A percentile compares a stretch with the other conserved stretches of the same genome.
Evolutionary conservation across 2,888 invertebrate genomes (phyloP).

Genomic region (Melipona bicolor): DNA sequence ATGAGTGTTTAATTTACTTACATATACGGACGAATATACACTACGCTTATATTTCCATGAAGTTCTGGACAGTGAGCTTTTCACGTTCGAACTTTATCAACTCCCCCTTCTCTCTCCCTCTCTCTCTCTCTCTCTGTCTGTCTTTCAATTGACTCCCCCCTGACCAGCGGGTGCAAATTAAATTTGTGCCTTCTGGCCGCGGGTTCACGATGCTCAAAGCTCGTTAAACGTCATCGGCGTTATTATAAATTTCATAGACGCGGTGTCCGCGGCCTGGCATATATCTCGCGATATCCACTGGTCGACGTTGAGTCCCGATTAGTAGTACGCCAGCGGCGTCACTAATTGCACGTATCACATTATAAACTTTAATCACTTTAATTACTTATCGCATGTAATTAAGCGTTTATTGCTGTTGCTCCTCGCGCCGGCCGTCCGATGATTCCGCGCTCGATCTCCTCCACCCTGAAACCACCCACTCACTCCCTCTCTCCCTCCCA

Average conservation of each 20-base stretch:
- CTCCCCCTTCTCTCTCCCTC: too few relatives aligned
- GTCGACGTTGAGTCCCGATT: conserved; percentile 63
- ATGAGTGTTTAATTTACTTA: too few relatives aligned
- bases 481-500: background rate
- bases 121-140: too few relatives aligned
- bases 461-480: conserved; percentile 6
- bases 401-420: conserved; percentile 71
- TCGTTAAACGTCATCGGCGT: conserved; percentile 54
- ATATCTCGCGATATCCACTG: conserved; percentile 49
- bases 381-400: conserved; percentile 72
- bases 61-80: too few relatives aligned
- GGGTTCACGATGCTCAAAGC: background rate
- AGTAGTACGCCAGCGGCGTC: conserved; percentile 53
- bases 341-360: conserved; percentile 69
- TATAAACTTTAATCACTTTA: conserved; percentile 73
- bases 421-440: conserved; percentile 54
- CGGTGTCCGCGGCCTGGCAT: conserved; percentile 6
- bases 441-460: conserved; percentile 53
- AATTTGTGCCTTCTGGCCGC: conserved; percentile 27
- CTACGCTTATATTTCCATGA: too few relatives aligned
- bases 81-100: conserved; percentile 3
- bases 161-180: conserved; percentile 1
- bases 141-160: background rate
- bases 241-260: conserved; percentile 63
- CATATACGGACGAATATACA: too few relatives aligned